A percentile compares a stretch with the other conserved stretches of the same genome.
Conservation (phyloP, 1,140 invertebrate species). For the Camponotus vicinus region DNA sequence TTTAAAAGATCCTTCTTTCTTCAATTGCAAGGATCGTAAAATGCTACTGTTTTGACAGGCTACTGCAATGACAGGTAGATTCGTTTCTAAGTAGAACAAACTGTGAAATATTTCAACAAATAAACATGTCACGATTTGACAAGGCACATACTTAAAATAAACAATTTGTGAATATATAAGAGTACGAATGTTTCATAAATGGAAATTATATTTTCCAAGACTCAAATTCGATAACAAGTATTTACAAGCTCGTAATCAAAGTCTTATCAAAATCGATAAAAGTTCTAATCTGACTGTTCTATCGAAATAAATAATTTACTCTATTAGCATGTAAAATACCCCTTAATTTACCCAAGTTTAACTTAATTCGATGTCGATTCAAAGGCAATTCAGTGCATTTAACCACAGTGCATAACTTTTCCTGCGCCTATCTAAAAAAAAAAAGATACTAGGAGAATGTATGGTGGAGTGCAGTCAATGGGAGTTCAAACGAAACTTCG, state of each 20-base stretch:
- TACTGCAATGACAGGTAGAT: slow-evolving; percentile 16
- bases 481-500: slow-evolving; percentile 55
- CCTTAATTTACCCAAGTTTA: neutral
- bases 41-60: slow-evolving; percentile 9
- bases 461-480: slow-evolving; percentile 26
- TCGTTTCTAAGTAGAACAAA: slow-evolving; percentile 1
- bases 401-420: no score
- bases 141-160: neutral
- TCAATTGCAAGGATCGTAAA: slow-evolving; percentile 44
- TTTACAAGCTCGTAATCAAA: neutral
- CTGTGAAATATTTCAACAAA: slow-evolving; percentile 1
- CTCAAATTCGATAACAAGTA: neutral
- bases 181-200: neutral
- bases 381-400: no score
- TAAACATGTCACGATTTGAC: neutral
- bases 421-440: no score
- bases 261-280: neutral
- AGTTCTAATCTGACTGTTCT: neutral
- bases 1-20: slow-evolving; percentile 4
- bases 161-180: no score
- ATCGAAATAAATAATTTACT: neutral
- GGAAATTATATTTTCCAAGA: neutral
- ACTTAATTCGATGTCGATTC: neutral
- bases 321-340: no score
- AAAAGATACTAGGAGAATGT: no score